Base-by-base conservation (phyloP, 2,113 vertebrate species). In the Sarotherodon lohbergeri region DNA sequence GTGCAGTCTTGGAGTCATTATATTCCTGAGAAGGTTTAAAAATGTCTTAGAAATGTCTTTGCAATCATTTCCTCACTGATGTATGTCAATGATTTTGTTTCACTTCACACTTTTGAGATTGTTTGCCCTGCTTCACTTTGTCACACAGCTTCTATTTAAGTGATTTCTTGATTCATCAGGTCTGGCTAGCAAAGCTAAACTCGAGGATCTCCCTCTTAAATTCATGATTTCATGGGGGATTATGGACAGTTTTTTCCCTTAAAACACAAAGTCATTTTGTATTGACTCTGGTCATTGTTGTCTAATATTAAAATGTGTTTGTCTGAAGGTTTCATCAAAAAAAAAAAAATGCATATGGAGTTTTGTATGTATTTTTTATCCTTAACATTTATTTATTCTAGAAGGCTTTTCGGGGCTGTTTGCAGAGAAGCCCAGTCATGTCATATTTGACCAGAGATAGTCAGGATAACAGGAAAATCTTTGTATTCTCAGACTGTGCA, bases 1-100 rank as follows among this genome's bases (percentile, higher is more conserved):
- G 12, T 71, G 39, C 66, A 43, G n/a, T 43, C 39, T 71, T 71
- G 36, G n/a, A 68, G 63, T 68, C 6, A 41, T 68, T 41, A 9
- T 24, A 41, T 41, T 68, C 61, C 19, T 13, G 61, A 68, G 61
- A 13, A 68, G 34, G 34, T 66, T 66, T 36, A 66, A 1, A 66
- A 66, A 66, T 66, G 61, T 10, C 61, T 66, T 39, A 36, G 61
- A 36, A 66, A 66, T 36, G 61, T 36, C 32, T 66, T 66, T 66
- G 61, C 19, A 66, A 66, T 39, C 19, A 66, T 0, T 66, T 66
- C 61, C 3, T 1, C 61, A 68, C 34, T 22, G 19, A 41, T 68
- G 19, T 66, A 39, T 39, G 6, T 66, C 34, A 68, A 9, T 14
- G 34, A 14, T 39, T 68, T 41, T 41, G 36, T 24, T 24, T 68